A percentile compares a stretch with the other conserved stretches of the same genome.
Evolutionary conservation across 2,888 invertebrate species (phyloP).

Genomic region (Synergus laeviventris): DNA sequence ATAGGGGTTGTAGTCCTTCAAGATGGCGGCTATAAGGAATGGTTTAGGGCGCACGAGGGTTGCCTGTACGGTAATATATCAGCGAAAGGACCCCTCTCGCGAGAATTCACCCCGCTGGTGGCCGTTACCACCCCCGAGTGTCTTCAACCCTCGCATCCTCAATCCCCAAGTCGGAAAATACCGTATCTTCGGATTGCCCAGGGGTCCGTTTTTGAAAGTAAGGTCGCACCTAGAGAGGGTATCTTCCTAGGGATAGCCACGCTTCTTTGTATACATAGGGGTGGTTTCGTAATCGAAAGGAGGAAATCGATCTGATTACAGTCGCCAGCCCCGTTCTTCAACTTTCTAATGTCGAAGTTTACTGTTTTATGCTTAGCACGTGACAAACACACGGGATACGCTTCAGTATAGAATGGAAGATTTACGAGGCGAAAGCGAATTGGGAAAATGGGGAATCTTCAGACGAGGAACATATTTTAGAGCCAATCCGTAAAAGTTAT

Average conservation of each 20-base stretch:
- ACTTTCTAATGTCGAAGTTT: slow-evolving; percentile 49
- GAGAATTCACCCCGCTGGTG: slow-evolving; percentile 52
- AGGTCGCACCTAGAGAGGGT: slow-evolving; percentile 59
- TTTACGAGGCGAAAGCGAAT: slow-evolving; percentile 4
- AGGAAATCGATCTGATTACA: slow-evolving; percentile 52
- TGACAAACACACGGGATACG: slow-evolving; percentile 49
- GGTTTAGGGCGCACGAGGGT: slow-evolving; percentile 73
- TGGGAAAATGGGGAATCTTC: background rate
- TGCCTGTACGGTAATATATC: slow-evolving; percentile 74
- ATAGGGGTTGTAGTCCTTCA: slow-evolving; percentile 70
- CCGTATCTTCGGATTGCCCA: slow-evolving; percentile 61
- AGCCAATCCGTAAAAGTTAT: background rate
- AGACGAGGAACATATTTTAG: background rate
- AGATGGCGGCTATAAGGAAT: slow-evolving; percentile 75
- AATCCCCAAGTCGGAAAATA: slow-evolving; percentile 43
- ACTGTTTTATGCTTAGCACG: slow-evolving; percentile 50
- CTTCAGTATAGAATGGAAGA: slow-evolving; percentile 14
- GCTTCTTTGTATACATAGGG: slow-evolving; percentile 16
- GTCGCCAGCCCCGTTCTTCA: slow-evolving; percentile 44
- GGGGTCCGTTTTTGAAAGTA: slow-evolving; percentile 71
- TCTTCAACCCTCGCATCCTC: slow-evolving; percentile 51
- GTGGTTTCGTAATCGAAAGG: slow-evolving; percentile 61
- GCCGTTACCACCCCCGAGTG: slow-evolving; percentile 56
- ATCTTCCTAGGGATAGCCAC: slow-evolving; percentile 43
- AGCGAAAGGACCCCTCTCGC: slow-evolving; percentile 64